Evolutionary conservation across 2,113 vertebrate species (phyloP).

Genomic region (Rostratula benghalensis): DNA sequence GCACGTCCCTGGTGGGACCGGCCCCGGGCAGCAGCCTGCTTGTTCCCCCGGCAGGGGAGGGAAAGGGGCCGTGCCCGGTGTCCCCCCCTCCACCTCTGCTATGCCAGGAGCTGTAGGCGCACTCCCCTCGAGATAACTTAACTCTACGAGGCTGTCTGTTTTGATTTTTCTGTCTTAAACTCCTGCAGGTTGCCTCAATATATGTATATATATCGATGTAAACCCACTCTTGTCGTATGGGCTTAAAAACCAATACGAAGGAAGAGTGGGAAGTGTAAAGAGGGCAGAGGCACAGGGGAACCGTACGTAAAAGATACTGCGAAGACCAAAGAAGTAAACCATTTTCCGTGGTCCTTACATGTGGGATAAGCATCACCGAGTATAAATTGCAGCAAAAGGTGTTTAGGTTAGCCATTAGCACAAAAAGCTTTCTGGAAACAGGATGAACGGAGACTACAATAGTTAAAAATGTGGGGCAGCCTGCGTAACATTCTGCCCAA

Average conservation of each 20-base stretch:
- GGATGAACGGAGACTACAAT: not conserved
- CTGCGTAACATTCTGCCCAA: fast-evolving
- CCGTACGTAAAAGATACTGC: fast-evolving
- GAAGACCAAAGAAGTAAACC: not conserved
- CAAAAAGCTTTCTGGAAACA: not conserved
- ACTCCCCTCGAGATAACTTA: fast-evolving
- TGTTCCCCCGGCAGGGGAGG: not conserved
- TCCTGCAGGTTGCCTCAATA: not conserved
- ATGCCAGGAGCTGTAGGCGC: too few relatives aligned
- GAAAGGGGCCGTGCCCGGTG: too few relatives aligned
- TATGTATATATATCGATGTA: not conserved
- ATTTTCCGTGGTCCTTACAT: not conserved
- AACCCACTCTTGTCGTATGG: not conserved
- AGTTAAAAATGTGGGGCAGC: not conserved
- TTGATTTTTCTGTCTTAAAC: not conserved
- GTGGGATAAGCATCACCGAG: not conserved
- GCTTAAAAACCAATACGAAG: not conserved
- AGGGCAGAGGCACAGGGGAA: not conserved
- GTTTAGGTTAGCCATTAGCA: not conserved
- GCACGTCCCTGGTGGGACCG: fast-evolving
- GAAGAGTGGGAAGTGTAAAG: fast-evolving
- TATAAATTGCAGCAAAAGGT: not conserved
- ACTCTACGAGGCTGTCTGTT: fast-evolving
- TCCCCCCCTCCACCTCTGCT: fast-evolving
- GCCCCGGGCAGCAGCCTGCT: too few relatives aligned